Evolutionary conservation across 2,797 vertebrate species (phyloP).

Genomic region (Fistularia tabacaria): DNA sequence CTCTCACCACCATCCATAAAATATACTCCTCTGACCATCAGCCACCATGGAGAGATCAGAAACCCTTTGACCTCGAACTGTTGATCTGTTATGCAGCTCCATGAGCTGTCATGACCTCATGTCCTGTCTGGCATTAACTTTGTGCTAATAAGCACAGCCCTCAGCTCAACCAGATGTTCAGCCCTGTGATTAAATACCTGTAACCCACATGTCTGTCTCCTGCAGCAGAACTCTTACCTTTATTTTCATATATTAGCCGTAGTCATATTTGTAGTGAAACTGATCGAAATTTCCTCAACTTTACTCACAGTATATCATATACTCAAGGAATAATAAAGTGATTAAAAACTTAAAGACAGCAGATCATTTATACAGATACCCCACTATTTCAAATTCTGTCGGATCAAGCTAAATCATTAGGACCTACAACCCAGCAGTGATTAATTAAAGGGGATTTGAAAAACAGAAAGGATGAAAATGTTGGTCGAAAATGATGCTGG

Average conservation of each 20-base stretch:
- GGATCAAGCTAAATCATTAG: slow-evolving; percentile 28
- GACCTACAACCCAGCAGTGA: slow-evolving; percentile 43
- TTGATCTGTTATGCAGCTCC: slow-evolving; percentile 32
- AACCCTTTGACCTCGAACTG: slow-evolving; percentile 41
- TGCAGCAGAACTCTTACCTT: slow-evolving; percentile 3
- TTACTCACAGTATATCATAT: background rate
- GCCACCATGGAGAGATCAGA: slow-evolving; percentile 37
- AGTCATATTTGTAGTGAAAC: slow-evolving; percentile 6
- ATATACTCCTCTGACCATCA: slow-evolving; percentile 22
- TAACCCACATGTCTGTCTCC: slow-evolving; percentile 35
- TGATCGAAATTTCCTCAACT: background rate
- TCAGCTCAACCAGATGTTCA: slow-evolving; percentile 63
- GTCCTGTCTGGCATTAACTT: slow-evolving; percentile 55
- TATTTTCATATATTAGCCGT: background rate
- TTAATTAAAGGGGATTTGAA: slow-evolving; percentile 62
- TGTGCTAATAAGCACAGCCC: slow-evolving; percentile 59
- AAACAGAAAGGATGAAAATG: slow-evolving; percentile 51
- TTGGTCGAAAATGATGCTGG: slow-evolving; percentile 39
- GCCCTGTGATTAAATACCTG: slow-evolving; percentile 55
- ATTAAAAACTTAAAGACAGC: background rate
- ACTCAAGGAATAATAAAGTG: slow-evolving; percentile 2
- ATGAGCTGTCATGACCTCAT: slow-evolving; percentile 40
- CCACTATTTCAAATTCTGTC: slow-evolving; percentile 32
- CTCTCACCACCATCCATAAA: slow-evolving; percentile 6
- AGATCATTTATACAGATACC: slow-evolving; percentile 15